Conservation (phyloP, 2,888 invertebrate species). For the Amphipyra berbera region DNA sequence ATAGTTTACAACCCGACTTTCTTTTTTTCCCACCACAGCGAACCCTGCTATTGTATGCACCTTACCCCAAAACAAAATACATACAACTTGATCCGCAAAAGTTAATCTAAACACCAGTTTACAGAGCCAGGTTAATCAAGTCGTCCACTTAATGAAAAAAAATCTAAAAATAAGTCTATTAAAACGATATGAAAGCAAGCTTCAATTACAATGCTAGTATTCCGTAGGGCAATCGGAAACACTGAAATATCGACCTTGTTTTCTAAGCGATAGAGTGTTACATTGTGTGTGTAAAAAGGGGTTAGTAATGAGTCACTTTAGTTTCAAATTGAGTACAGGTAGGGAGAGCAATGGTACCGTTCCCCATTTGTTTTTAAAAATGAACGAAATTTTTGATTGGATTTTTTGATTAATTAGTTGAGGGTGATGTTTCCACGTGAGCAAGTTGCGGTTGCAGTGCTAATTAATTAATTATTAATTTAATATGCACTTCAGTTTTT, state of each 20-base stretch:
- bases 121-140: conserved; percentile 56
- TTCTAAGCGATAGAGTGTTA: conserved; percentile 9
- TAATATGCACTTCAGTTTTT: not conserved
- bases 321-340: conserved; percentile 66
- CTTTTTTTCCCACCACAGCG: no score
- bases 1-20: no score
- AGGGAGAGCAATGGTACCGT: conserved; percentile 57
- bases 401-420: conserved; percentile 73
- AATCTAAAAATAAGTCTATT: conserved; percentile 66
- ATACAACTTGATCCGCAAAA: conserved; percentile 21
- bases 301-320: conserved; percentile 71
- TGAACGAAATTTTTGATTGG: conserved; percentile 75
- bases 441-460: conserved; percentile 18
- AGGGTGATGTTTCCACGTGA: conserved; percentile 53
- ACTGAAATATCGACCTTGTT: conserved; percentile 31
- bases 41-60: no score
- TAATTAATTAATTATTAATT: conserved; percentile 26
- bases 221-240: conserved; percentile 18
- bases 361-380: conserved; percentile 71
- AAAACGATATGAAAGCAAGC: conserved; percentile 64
- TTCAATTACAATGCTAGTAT: conserved; percentile 48
- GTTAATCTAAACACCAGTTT: conserved; percentile 42
- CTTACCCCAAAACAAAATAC: not conserved
- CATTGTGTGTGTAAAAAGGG: conserved; percentile 56
- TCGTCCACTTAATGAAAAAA: conserved; percentile 53